phyloP scores from a whole-genome alignment of 2,888 invertebrate genomes.

The Trypoxylon attenuatum region DNA sequence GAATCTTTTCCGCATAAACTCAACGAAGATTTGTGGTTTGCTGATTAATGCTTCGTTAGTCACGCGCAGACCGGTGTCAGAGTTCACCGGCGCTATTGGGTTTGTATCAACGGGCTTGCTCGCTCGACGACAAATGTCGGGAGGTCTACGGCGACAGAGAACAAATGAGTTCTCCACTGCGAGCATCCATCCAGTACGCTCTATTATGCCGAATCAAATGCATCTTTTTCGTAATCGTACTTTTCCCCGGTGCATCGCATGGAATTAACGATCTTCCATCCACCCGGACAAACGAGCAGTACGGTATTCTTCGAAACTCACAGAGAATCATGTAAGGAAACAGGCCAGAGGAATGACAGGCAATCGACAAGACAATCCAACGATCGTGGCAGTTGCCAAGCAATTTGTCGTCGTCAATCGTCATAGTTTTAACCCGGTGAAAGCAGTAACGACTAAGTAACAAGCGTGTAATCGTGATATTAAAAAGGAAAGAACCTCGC shows the following conservation, averaged over 20 bases:
- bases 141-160: conserved; percentile 1
- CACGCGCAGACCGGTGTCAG: conserved; percentile 29
- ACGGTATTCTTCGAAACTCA: no score
- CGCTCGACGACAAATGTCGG: conserved; percentile 28
- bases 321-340: neutral
- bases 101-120: conserved; percentile 17
- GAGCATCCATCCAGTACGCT: no score
- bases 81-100: conserved; percentile 37
- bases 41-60: conserved; percentile 47
- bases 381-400: neutral
- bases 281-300: no score
- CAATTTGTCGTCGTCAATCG: neutral
- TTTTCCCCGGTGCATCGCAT: no score
- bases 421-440: conserved; percentile 23
- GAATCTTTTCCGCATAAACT: conserved; percentile 42
- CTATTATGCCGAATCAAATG: no score
- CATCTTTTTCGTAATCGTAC: no score
- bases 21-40: conserved; percentile 50
- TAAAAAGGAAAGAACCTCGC: conserved; percentile 26
- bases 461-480: conserved; percentile 46
- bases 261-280: no score
- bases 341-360: neutral
- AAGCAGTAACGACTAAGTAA: conserved; percentile 44
- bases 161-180: no score
- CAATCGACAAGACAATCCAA: neutral